phyloP scores from a whole-genome alignment of 2,888 invertebrate species.

The Lysandra bellargus region DNA sequence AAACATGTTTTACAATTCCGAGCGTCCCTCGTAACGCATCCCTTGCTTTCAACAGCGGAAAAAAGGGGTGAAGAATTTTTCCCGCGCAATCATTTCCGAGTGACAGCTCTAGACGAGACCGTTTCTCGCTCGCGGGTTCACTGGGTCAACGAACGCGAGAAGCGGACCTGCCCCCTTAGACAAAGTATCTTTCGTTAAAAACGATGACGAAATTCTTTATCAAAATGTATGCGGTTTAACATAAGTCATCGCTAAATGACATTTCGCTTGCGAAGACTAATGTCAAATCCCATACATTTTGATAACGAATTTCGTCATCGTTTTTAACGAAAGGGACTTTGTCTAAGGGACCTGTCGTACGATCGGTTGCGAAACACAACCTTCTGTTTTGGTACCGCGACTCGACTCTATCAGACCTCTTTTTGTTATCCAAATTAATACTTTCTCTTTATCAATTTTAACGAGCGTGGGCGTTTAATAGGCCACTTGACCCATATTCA shows the following conservation, averaged over 20 bases:
- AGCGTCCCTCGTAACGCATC: neutral
- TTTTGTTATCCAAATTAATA: conserved; percentile 27
- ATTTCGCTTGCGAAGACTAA: too few species aligned
- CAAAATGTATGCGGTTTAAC: too few species aligned
- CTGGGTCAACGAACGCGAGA: conserved; percentile 72
- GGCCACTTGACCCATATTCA: too few species aligned
- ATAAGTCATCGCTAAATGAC: too few species aligned
- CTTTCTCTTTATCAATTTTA: conserved; percentile 6
- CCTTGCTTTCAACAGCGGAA: conserved; percentile 14
- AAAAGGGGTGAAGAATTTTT: conserved; percentile 36
- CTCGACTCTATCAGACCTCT: conserved; percentile 37
- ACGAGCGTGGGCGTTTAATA: neutral
- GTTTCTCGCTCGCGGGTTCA: conserved; percentile 59
- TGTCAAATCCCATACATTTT: too few species aligned
- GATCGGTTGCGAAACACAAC: conserved; percentile 66
- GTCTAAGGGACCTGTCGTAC: conserved; percentile 54
- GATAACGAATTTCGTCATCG: too few species aligned
- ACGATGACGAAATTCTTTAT: too few species aligned
- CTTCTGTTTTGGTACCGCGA: conserved; percentile 48
- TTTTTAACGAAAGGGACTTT: too few species aligned
- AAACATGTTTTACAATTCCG: neutral
- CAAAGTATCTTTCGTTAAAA: too few species aligned
- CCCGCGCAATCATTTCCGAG: conserved; percentile 40
- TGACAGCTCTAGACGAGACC: conserved; percentile 42
- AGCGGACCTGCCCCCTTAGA: conserved; percentile 48